A percentile compares a stretch with the other conserved stretches of the same genome.
Conservation (phyloP, 2,888 invertebrate genomes). For the Vanessa cardui region DNA sequence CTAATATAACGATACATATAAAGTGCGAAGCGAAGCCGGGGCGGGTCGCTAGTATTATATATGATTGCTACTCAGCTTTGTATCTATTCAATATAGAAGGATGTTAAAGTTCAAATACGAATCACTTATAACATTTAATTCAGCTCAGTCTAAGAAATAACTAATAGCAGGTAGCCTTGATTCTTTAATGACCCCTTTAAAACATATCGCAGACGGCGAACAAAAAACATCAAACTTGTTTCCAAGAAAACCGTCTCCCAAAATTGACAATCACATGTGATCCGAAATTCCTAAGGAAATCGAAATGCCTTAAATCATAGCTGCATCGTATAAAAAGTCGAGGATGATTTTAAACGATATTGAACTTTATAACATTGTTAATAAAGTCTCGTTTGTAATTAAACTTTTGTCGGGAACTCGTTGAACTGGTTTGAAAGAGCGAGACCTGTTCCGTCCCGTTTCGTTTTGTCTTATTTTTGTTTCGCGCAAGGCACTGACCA, state of each 20-base stretch:
- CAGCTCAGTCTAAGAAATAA: constrained; percentile 27
- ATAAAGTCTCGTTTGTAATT: constrained; percentile 44
- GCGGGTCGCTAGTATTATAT: no score
- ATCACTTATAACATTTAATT: constrained; percentile 5
- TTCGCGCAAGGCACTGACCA: constrained; percentile 80
- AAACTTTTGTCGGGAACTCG: constrained; percentile 61
- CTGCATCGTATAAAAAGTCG: constrained; percentile 43
- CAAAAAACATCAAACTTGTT: constrained; percentile 40
- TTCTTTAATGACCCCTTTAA: constrained; percentile 34
- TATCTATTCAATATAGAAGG: neutral
- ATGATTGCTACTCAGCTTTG: neutral
- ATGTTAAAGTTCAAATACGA: constrained; percentile 3
- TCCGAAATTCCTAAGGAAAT: constrained; percentile 78
- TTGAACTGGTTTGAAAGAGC: constrained; percentile 66
- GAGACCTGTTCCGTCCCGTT: constrained; percentile 62
- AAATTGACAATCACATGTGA: constrained; percentile 50
- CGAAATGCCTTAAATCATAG: constrained; percentile 78
- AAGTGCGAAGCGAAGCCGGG: no score
- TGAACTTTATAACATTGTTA: constrained; percentile 39
- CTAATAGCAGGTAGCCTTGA: constrained; percentile 39
- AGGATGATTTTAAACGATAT: constrained; percentile 23
- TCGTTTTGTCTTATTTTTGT: constrained; percentile 74
- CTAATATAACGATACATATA: no score
- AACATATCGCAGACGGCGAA: constrained; percentile 36
- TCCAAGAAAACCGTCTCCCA: constrained; percentile 46